phyloP scores from a whole-genome alignment of 2,113 vertebrate species.

The Spea multiplicata region DNA sequence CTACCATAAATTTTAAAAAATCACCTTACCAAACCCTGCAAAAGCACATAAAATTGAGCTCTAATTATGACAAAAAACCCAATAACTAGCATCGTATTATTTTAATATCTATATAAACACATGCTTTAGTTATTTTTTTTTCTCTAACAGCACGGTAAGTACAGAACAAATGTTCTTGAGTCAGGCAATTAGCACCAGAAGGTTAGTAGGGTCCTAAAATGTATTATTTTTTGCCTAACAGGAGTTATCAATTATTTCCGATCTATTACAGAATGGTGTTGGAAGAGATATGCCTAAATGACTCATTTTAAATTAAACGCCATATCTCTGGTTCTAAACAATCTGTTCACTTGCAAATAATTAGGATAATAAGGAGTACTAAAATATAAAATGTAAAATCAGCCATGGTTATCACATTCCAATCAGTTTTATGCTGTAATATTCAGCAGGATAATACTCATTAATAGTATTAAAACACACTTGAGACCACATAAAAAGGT shows the following conservation, averaged over 20 bases:
- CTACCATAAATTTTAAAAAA: too few relatives aligned
- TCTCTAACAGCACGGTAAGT: background rate
- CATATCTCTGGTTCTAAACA: background rate
- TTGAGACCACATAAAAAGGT: background rate
- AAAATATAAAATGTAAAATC: background rate
- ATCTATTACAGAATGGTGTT: background rate
- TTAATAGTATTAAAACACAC: too few relatives aligned
- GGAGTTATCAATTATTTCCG: background rate
- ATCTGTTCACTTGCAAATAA: constrained; percentile 1
- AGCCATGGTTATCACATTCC: background rate
- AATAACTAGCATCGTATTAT: too few relatives aligned
- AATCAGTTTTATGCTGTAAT: background rate
- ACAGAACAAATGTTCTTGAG: background rate
- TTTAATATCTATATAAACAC: too few relatives aligned
- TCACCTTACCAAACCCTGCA: too few relatives aligned
- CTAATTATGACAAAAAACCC: too few relatives aligned
- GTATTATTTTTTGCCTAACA: background rate
- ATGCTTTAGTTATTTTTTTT: background rate
- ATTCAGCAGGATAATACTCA: too few relatives aligned
- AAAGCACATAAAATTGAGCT: too few relatives aligned
- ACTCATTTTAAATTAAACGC: constrained; percentile 8
- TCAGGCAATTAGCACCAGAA: constrained; percentile 1
- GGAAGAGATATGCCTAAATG: constrained; percentile 6
- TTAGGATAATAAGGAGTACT: constrained; percentile 1
- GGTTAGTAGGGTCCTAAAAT: background rate